Conservation (phyloP, 2,888 invertebrate genomes). For the Phlogophora meticulosa region DNA sequence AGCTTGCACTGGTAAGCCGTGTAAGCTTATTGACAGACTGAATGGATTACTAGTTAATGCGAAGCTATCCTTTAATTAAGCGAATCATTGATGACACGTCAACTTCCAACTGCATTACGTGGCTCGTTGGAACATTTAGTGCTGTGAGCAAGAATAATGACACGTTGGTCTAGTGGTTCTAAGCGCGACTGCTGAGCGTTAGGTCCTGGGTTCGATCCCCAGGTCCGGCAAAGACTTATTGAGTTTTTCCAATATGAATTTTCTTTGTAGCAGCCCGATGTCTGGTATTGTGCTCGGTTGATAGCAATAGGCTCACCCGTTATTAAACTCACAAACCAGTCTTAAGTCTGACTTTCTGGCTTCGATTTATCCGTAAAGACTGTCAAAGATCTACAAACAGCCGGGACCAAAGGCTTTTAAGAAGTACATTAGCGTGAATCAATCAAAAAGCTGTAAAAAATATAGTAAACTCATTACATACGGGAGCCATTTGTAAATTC, state of each 20-base stretch:
- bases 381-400: no score
- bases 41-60: constrained; percentile 29
- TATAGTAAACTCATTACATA: constrained; percentile 38
- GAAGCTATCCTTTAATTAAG: constrained; percentile 23
- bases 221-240: no score
- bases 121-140: not conserved
- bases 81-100: constrained; percentile 19
- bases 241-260: no score
- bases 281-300: no score
- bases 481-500: constrained; percentile 60
- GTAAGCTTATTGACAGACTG: constrained; percentile 30
- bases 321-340: no score
- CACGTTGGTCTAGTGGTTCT: no score
- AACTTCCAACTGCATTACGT: not conserved
- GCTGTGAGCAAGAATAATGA: not conserved
- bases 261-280: no score
- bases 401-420: constrained; percentile 1
- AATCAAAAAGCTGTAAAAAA: constrained; percentile 43
- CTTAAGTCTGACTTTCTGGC: no score
- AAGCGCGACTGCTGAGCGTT: no score
- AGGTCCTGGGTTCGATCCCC: no score
- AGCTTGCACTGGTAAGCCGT: not conserved
- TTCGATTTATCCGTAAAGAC: no score
- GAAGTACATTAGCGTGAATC: constrained; percentile 23
- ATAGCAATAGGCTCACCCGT: no score